phyloP scores from a whole-genome alignment of 2,113 vertebrate species.

The Symphodus melops region DNA sequence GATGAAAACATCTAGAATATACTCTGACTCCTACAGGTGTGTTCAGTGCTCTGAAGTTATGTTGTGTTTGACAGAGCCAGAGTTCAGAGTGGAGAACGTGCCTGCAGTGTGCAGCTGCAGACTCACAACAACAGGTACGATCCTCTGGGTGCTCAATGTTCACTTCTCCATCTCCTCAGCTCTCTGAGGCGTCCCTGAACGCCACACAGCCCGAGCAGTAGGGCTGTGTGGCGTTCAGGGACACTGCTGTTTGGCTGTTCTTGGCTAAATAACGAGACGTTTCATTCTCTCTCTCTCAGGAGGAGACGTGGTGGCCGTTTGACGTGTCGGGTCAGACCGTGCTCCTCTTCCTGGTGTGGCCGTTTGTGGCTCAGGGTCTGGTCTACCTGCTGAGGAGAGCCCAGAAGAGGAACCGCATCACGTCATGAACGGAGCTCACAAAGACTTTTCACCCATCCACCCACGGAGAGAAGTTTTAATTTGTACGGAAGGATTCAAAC shows the following conservation, averaged over 20 bases:
- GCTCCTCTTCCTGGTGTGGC: slow-evolving; percentile 92
- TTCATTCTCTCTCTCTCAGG: slow-evolving; percentile 63
- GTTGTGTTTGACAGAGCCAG: slow-evolving; percentile 59
- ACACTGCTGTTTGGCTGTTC: no score
- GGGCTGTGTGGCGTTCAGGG: no score
- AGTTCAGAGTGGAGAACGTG: slow-evolving; percentile 64
- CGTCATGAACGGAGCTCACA: slow-evolving; percentile 45
- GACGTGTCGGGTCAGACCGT: slow-evolving; percentile 78
- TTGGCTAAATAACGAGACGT: neutral
- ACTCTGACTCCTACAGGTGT: neutral
- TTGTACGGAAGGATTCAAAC: slow-evolving; percentile 9
- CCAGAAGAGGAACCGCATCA: slow-evolving; percentile 76
- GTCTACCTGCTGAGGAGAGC: slow-evolving; percentile 82
- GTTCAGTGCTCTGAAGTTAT: neutral
- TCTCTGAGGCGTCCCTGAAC: no score
- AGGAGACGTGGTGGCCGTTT: slow-evolving; percentile 78
- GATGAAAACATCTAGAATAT: no score
- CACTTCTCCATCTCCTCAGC: no score
- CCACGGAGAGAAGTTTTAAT: neutral
- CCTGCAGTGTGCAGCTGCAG: slow-evolving; percentile 49
- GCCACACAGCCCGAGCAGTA: no score
- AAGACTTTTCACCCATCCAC: neutral
- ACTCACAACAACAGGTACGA: slow-evolving; percentile 68
- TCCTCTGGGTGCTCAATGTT: neutral
- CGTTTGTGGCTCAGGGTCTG: slow-evolving; percentile 90